Percentiles rank a stretch among this genome's conserved stretches.
Evolutionary conservation across 2,113 vertebrate species (phyloP).

Genomic region (Carettochelys insculpta): DNA sequence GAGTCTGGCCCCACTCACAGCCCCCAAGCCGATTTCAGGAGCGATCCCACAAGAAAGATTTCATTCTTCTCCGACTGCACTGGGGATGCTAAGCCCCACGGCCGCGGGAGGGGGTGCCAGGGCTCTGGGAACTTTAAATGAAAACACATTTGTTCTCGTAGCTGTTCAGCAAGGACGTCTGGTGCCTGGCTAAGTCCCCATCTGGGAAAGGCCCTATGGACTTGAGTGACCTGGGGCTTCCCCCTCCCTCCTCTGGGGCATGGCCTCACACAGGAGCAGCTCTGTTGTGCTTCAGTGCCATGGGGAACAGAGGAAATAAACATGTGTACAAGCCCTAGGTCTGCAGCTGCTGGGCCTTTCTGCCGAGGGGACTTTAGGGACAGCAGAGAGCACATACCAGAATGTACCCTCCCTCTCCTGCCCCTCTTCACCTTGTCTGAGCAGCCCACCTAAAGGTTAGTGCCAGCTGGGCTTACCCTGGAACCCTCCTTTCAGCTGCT

Average conservation of each 20-base stretch:
- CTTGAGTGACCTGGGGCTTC: background rate
- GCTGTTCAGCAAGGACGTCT: background rate
- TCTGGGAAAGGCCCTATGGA: background rate
- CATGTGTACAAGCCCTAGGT: too few relatives aligned
- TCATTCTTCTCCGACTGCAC: conserved; percentile 50
- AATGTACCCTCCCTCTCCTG: background rate
- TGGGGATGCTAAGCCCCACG: conserved; percentile 39
- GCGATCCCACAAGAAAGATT: conserved; percentile 35
- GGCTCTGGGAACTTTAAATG: conserved; percentile 9
- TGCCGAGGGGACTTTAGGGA: too few relatives aligned
- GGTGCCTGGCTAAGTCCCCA: background rate
- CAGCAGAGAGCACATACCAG: background rate
- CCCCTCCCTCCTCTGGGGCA: background rate
- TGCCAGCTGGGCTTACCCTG: background rate
- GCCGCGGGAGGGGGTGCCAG: background rate
- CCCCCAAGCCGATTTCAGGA: conserved; percentile 41
- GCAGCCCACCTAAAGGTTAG: background rate
- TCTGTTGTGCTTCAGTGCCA: background rate
- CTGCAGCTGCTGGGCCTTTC: background rate
- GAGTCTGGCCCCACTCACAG: background rate
- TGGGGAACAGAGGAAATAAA: background rate
- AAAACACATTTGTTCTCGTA: rapidly evolving
- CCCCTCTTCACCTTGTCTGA: background rate
- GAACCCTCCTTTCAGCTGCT: background rate
- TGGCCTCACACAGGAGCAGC: background rate